A percentile compares a stretch with the other conserved stretches of the same genome.
Evolutionary conservation across 1,140 invertebrate genomes (phyloP).

Genomic region (Globodera rostochiensis): DNA sequence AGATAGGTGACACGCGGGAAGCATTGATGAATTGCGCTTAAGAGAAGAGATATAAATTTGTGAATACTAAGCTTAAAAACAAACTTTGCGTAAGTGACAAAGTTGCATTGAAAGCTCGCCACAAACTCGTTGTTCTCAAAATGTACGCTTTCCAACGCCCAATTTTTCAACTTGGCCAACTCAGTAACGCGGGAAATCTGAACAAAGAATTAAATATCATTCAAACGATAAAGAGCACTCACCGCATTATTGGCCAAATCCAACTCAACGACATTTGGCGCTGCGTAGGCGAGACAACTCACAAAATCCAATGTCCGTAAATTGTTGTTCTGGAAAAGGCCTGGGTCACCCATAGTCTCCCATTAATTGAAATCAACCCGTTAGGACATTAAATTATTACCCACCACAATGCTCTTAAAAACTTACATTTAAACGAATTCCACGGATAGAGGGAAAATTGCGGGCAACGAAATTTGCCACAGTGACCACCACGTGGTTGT

Average conservation of each 20-base stretch:
- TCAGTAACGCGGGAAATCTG: conserved; percentile 40
- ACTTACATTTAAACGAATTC: conserved; percentile 39
- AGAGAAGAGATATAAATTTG: conserved; percentile 20
- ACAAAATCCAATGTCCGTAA: conserved; percentile 36
- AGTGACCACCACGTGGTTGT: conserved; percentile 42
- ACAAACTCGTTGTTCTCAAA: conserved; percentile 47
- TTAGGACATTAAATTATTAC: neutral
- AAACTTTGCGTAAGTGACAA: conserved; percentile 23
- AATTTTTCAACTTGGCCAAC: conserved; percentile 30
- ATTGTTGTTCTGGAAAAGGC: conserved; percentile 36
- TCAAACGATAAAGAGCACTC: neutral
- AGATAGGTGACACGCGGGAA: conserved; percentile 49
- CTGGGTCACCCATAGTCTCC: too few species aligned
- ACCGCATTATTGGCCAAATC: conserved; percentile 48
- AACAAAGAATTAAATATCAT: conserved; percentile 31
- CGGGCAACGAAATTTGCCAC: conserved; percentile 24
- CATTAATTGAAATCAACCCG: neutral
- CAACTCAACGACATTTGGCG: conserved; percentile 44
- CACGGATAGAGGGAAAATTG: conserved; percentile 34
- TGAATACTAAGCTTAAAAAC: neutral
- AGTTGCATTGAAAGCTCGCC: neutral
- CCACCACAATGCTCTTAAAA: neutral
- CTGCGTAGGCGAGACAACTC: conserved; percentile 32
- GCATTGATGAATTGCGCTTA: conserved; percentile 43
- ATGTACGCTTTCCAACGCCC: conserved; percentile 41